These are phyloP conservation scores for Columba janthina DNA, from an alignment of 2,113 vertebrate species.

Conservation along the genomic window DNA sequence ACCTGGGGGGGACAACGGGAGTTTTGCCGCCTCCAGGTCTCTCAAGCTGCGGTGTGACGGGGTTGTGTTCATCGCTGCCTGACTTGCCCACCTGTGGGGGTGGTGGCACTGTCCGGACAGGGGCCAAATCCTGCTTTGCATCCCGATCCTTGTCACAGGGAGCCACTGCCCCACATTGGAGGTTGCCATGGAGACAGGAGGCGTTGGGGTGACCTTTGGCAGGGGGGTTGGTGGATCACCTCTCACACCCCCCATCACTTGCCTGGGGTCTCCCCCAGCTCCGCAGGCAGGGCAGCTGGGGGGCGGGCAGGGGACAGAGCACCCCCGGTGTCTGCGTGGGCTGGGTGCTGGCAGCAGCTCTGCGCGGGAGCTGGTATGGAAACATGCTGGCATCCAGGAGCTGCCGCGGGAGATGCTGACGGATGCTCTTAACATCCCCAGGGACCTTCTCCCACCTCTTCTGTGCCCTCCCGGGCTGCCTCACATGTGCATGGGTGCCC, in stretches of 20 bases:
- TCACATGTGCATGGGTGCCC: background rate
- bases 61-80: background rate
- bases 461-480: background rate
- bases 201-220: background rate
- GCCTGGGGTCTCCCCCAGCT: rapidly evolving
- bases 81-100: background rate
- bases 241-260: background rate
- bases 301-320: background rate
- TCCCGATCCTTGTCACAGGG: background rate
- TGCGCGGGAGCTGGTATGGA: background rate
- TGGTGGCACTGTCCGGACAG: background rate
- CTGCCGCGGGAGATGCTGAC: background rate
- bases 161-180: background rate
- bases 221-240: no score
- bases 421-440: background rate
- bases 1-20: rapidly evolving
- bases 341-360: background rate
- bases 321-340: background rate
- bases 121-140: no score
- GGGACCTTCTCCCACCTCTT: background rate
- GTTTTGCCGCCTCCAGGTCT: background rate
- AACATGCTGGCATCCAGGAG: background rate
- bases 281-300: background rate
- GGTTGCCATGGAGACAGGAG: background rate
- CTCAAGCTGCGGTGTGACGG: rapidly evolving